A percentile compares a stretch with the other conserved stretches of the same genome.
Evolutionary conservation across 2,888 invertebrate genomes (phyloP).

Genomic region (Exocentrus adspersus): DNA sequence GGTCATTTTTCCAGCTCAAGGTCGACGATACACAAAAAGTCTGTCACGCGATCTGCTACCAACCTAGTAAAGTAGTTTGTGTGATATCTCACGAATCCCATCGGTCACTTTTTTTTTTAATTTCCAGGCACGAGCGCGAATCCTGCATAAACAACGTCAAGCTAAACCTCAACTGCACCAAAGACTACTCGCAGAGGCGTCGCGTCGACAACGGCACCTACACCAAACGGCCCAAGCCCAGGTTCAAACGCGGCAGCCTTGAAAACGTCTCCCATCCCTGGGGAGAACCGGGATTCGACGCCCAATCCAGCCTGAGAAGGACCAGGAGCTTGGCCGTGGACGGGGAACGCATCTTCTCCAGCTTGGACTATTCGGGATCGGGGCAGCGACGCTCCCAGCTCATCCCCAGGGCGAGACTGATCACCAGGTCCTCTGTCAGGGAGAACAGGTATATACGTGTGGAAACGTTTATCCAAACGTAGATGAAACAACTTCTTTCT

Average conservation of each 20-base stretch:
- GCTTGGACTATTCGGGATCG: conserved; percentile 74
- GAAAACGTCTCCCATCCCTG: conserved; percentile 60
- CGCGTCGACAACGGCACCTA: conserved; percentile 42
- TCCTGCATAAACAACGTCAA: conserved; percentile 60
- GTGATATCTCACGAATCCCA: too few species aligned
- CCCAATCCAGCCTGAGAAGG: conserved; percentile 48
- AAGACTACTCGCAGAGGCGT: conserved; percentile 46
- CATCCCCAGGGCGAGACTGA: conserved; percentile 82
- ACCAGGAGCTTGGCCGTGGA: conserved; percentile 62
- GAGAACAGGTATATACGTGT: conserved; percentile 68
- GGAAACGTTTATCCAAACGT: too few species aligned
- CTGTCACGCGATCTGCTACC: too few species aligned
- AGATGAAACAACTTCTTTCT: too few species aligned
- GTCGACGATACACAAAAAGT: too few species aligned
- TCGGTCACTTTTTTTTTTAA: conserved; percentile 3
- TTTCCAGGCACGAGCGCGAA: conserved; percentile 58
- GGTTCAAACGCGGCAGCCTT: conserved; percentile 50
- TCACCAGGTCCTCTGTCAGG: conserved; percentile 72
- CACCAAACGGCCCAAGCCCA: conserved; percentile 34
- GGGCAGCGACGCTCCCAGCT: conserved; percentile 72
- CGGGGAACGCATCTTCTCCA: conserved; percentile 79
- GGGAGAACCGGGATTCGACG: conserved; percentile 43
- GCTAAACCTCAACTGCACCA: conserved; percentile 51
- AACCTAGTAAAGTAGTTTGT: too few species aligned
- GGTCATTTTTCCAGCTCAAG: too few species aligned